Evolutionary conservation across 2,113 vertebrate species (phyloP).

Genomic region (Cololabis saira): DNA sequence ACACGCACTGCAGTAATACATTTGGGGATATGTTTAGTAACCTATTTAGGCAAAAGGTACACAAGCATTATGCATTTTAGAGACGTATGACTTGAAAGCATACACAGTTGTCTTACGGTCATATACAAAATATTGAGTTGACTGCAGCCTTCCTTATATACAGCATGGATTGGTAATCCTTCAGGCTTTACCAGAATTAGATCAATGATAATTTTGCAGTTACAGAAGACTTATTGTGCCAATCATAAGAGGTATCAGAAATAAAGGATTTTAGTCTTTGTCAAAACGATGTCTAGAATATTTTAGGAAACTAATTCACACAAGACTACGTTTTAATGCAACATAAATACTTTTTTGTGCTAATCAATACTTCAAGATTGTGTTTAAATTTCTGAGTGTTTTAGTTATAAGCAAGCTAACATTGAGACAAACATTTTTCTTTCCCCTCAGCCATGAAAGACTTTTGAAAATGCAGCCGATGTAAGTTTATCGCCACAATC

Average conservation of each 20-base stretch:
- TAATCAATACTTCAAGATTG: slow-evolving; percentile 29
- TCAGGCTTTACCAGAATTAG: slow-evolving; percentile 52
- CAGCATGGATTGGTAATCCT: slow-evolving; percentile 42
- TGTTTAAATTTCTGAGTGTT: slow-evolving; percentile 44
- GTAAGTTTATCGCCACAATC: slow-evolving; percentile 68
- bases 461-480: slow-evolving; percentile 70
- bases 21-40: slow-evolving; percentile 91
- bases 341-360: slow-evolving; percentile 39
- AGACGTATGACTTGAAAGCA: slow-evolving; percentile 86
- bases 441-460: slow-evolving; percentile 42
- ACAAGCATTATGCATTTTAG: slow-evolving; percentile 91
- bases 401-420: slow-evolving; percentile 52
- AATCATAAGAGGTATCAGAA: slow-evolving; percentile 52
- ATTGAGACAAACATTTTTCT: slow-evolving; percentile 50
- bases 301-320: slow-evolving; percentile 47
- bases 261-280: slow-evolving; percentile 42
- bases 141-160: slow-evolving; percentile 85
- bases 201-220: slow-evolving; percentile 49
- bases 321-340: slow-evolving; percentile 49
- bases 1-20: slow-evolving; percentile 91
- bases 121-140: slow-evolving; percentile 88
- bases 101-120: slow-evolving; percentile 80
- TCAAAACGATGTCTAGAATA: slow-evolving; percentile 37
- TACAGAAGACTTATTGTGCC: slow-evolving; percentile 35
- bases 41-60: slow-evolving; percentile 96